These are phyloP conservation scores for Cuculus canorus DNA, from an alignment of 2,797 vertebrate genomes.

Conservation along the genomic window DNA sequence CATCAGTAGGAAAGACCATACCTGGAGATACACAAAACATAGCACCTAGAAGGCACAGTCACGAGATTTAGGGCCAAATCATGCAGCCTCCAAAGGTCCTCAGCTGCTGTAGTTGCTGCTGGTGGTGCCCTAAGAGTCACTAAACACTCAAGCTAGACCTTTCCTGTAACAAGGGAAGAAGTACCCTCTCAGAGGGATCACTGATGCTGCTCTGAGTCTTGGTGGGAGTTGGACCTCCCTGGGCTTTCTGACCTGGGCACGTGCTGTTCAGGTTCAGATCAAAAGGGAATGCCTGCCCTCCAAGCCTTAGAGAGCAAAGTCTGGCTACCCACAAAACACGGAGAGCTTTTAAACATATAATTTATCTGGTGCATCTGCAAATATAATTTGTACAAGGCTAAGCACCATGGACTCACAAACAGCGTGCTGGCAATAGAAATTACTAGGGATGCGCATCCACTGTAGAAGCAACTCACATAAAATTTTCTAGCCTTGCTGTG, in stretches of 20 bases:
- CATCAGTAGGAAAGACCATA: neutral
- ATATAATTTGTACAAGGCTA: neutral
- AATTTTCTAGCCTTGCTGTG: neutral
- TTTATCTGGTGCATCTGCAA: neutral
- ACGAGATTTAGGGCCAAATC: neutral
- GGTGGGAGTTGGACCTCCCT: neutral
- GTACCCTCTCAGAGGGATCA: neutral
- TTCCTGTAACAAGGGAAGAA: neutral
- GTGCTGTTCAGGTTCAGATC: neutral
- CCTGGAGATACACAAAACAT: rapidly evolving
- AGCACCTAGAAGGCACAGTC: neutral
- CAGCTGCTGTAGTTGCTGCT: neutral
- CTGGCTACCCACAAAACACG: rapidly evolving
- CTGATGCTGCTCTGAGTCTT: neutral
- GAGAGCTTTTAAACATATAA: neutral
- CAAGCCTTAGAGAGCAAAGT: neutral
- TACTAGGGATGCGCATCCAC: neutral
- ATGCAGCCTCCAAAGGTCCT: rapidly evolving
- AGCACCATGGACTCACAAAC: neutral
- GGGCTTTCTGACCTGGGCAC: neutral
- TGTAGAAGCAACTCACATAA: neutral
- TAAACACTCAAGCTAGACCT: neutral
- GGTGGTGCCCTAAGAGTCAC: neutral
- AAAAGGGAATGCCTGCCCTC: rapidly evolving
- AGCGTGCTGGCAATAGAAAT: neutral